Percentiles rank a stretch among this genome's conserved stretches.
Evolutionary conservation across 1,140 invertebrate species (phyloP).

Genomic region (Drosophila rhopaloa): DNA sequence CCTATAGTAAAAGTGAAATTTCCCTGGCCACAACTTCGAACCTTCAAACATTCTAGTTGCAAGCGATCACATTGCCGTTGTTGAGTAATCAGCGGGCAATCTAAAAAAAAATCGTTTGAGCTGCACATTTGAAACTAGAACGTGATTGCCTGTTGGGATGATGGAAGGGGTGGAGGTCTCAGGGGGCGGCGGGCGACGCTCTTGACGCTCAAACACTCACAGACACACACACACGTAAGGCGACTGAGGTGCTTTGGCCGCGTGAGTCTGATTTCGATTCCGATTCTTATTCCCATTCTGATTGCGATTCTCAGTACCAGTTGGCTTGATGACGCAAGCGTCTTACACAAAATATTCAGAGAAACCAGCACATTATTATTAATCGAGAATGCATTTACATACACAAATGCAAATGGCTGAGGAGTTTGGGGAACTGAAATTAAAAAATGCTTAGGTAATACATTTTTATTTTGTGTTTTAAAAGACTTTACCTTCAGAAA

Average conservation of each 20-base stretch:
- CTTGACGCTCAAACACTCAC: conserved; percentile 30
- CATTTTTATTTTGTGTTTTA: not conserved
- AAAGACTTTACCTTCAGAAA: no score
- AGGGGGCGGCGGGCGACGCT: conserved; percentile 9
- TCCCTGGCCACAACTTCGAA: conserved; percentile 15
- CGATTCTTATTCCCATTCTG: conserved; percentile 33
- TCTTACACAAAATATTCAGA: conserved; percentile 49
- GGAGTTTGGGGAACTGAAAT: not conserved
- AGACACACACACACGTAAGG: conserved; percentile 19
- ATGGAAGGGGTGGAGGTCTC: not conserved
- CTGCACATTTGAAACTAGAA: conserved; percentile 78
- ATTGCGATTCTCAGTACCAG: conserved; percentile 31
- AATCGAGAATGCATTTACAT: conserved; percentile 29
- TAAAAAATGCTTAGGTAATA: conserved; percentile 5
- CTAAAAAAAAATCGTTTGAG: conserved; percentile 60
- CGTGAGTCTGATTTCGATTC: conserved; percentile 37
- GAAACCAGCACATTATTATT: conserved; percentile 42
- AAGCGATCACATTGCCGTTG: conserved; percentile 69
- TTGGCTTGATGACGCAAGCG: conserved; percentile 61
- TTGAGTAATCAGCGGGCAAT: conserved; percentile 74
- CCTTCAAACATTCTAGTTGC: conserved; percentile 37
- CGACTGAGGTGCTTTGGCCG: conserved; percentile 41
- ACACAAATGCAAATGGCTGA: not conserved
- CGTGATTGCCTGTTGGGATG: conserved; percentile 52
- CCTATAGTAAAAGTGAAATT: conserved; percentile 73